These are phyloP conservation scores for Melanotaenia boesemani DNA, from an alignment of 2,797 vertebrate species.

Conservation along the genomic window DNA sequence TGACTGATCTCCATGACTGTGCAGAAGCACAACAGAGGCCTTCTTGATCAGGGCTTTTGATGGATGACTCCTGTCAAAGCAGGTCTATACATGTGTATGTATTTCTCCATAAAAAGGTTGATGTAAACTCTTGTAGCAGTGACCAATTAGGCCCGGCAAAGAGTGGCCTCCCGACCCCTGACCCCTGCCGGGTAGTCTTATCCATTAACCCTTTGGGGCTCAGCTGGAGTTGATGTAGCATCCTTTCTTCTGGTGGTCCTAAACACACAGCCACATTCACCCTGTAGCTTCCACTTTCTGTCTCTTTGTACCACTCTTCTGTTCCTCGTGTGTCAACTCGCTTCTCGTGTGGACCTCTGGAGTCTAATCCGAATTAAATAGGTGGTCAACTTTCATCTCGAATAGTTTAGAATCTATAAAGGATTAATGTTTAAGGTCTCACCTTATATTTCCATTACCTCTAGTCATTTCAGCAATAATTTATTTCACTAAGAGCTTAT, in stretches of 20 bases:
- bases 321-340: conserved; percentile 86
- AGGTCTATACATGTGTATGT: conserved; percentile 77
- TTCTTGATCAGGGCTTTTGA: conserved; percentile 69
- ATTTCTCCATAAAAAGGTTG: conserved; percentile 65
- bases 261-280: conserved; percentile 91
- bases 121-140: conserved; percentile 82
- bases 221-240: conserved; percentile 93
- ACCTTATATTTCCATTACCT: neutral
- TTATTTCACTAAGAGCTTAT: neutral
- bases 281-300: conserved; percentile 89
- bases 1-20: conserved; percentile 75
- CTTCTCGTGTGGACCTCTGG: conserved; percentile 89
- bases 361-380: conserved; percentile 45
- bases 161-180: conserved; percentile 92
- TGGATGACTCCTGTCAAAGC: conserved; percentile 72
- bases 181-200: conserved; percentile 92
- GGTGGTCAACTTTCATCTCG: conserved; percentile 25
- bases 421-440: neutral
- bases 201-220: conserved; percentile 91
- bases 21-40: conserved; percentile 64
- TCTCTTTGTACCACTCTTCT: conserved; percentile 87
- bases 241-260: conserved; percentile 90
- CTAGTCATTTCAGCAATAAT: too few relatives aligned
- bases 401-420: neutral
- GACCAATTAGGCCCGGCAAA: conserved; percentile 91